These are phyloP conservation scores for Xanthorhoe designata DNA, from an alignment of 2,888 invertebrate species.

Conservation along the genomic window DNA sequence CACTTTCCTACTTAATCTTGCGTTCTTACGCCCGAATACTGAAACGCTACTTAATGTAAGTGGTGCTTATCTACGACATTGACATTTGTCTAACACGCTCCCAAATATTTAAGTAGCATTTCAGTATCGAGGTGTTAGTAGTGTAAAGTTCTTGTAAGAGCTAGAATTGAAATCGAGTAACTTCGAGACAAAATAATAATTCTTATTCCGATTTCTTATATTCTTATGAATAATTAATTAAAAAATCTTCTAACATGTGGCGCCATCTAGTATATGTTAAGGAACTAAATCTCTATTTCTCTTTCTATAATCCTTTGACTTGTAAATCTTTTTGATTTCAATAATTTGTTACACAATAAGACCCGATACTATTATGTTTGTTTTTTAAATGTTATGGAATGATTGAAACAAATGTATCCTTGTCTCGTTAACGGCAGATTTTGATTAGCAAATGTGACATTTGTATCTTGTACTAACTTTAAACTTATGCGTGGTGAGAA, in stretches of 20 bases:
- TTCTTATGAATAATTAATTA: background rate
- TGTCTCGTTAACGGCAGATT: background rate
- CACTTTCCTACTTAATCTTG: too few species aligned
- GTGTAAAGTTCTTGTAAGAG: too few species aligned
- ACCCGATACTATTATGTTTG: background rate
- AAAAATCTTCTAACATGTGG: background rate
- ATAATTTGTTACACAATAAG: background rate
- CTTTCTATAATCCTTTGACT: background rate
- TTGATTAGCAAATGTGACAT: conserved; percentile 3
- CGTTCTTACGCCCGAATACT: too few species aligned
- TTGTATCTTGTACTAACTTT: conserved; percentile 12
- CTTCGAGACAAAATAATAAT: too few species aligned
- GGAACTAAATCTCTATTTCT: background rate
- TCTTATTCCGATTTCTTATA: too few species aligned
- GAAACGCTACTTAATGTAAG: too few species aligned
- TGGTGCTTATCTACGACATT: too few species aligned
- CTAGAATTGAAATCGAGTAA: too few species aligned
- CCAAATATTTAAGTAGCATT: too few species aligned
- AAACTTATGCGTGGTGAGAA: background rate
- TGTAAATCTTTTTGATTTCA: background rate
- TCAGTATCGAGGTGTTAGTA: too few species aligned
- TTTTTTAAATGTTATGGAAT: background rate
- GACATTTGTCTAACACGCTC: too few species aligned
- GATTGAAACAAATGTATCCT: background rate
- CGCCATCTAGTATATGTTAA: background rate